A percentile compares a stretch with the other conserved stretches of the same genome.
phyloP scores from a whole-genome alignment of 2,113 vertebrate species.

The Caretta caretta region DNA sequence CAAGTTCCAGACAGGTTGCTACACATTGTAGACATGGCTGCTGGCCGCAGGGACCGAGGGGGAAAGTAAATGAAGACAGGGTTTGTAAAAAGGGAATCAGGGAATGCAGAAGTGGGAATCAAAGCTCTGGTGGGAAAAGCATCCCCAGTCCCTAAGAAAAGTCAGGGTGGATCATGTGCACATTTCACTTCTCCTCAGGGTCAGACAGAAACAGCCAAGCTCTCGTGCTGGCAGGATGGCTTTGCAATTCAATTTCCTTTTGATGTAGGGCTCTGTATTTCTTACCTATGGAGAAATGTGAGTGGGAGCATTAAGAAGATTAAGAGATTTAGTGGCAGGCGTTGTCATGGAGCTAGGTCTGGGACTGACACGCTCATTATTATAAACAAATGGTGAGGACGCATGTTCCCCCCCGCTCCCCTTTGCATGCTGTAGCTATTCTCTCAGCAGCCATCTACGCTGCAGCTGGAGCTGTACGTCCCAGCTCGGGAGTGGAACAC shows the following conservation, averaged over 20 bases:
- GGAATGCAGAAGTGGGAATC: neutral
- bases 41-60: neutral
- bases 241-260: neutral
- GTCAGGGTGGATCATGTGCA: neutral
- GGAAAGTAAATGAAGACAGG: neutral
- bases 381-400: fast-evolving
- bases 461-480: neutral
- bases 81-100: neutral
- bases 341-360: neutral
- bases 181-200: no score
- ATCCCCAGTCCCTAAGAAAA: neutral
- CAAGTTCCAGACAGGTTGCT: neutral
- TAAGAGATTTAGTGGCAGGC: neutral
- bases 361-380: neutral
- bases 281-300: fast-evolving
- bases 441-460: fast-evolving
- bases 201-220: neutral
- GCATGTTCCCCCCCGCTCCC: neutral
- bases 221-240: neutral
- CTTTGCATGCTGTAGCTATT: neutral
- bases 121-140: neutral
- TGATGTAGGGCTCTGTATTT: neutral
- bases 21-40: fast-evolving
- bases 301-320: neutral
- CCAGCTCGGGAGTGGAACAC: neutral